Percentiles rank a stretch among this genome's conserved stretches.
Evolutionary conservation across 2,113 vertebrate species (phyloP).

Genomic region (Centrocercus urophasianus): DNA sequence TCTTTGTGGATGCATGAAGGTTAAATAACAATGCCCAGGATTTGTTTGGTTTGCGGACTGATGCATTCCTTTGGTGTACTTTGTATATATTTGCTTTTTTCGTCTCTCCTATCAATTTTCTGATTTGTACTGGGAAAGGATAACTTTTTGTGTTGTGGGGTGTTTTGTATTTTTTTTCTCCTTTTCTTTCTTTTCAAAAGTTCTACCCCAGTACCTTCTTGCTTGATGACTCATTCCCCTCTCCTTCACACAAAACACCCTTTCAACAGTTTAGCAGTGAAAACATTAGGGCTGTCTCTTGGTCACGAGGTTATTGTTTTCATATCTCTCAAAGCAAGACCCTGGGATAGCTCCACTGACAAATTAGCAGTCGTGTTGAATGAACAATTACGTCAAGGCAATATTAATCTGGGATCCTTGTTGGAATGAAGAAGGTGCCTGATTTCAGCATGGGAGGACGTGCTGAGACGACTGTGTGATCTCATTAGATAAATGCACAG

Average conservation of each 20-base stretch:
- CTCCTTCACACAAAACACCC: conserved; percentile 60
- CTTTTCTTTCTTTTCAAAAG: conserved; percentile 14
- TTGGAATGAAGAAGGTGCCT: neutral
- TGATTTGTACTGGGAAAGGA: neutral
- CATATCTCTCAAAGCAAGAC: conserved; percentile 68
- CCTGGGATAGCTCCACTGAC: conserved; percentile 56
- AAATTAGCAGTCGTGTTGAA: conserved; percentile 67
- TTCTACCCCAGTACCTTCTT: neutral
- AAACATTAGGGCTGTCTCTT: conserved; percentile 56
- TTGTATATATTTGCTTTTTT: neutral
- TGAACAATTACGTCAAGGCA: conserved; percentile 62
- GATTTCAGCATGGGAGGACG: conserved; percentile 56
- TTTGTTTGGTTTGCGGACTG: neutral
- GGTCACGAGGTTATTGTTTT: conserved; percentile 73
- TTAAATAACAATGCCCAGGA: neutral
- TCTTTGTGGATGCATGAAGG: neutral
- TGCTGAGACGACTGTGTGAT: conserved; percentile 60
- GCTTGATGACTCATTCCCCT: conserved; percentile 37
- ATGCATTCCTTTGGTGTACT: neutral
- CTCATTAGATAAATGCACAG: conserved; percentile 59
- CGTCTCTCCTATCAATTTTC: neutral
- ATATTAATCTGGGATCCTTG: conserved; percentile 54
- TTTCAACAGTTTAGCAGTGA: conserved; percentile 66
- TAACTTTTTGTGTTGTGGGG: neutral
- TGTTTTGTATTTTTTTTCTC: neutral